Evolutionary conservation across 2,888 invertebrate genomes (phyloP).

Genomic region (Chouioia cunea): DNA sequence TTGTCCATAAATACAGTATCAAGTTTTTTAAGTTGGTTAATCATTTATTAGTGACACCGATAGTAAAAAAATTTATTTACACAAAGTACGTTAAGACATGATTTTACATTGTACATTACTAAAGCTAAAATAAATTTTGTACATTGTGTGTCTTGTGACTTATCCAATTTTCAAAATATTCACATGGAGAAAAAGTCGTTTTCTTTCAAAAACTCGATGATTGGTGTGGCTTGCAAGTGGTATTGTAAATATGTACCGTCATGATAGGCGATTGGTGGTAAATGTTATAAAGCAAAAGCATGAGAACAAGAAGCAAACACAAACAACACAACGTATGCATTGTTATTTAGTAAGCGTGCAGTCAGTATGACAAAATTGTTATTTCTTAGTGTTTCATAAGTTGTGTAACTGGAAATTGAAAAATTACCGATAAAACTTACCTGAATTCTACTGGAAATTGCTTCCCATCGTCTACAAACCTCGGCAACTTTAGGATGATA

Average conservation of each 20-base stretch:
- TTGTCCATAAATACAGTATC: neutral
- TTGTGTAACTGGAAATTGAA: constrained; percentile 20
- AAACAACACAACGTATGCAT: constrained; percentile 33
- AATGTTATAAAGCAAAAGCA: constrained; percentile 46
- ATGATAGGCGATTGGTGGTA: constrained; percentile 26
- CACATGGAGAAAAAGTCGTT: constrained; percentile 10
- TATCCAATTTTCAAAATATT: constrained; percentile 41
- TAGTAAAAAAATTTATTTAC: constrained; percentile 8
- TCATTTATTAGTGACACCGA: neutral
- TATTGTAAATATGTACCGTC: constrained; percentile 24
- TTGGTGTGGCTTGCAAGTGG: constrained; percentile 41
- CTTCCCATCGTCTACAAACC: constrained; percentile 65
- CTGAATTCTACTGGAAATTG: constrained; percentile 61
- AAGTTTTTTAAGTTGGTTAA: no score
- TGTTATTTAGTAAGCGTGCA: constrained; percentile 23
- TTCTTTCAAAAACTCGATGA: constrained; percentile 21
- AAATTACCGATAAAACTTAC: constrained; percentile 53
- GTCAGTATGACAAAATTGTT: constrained; percentile 16
- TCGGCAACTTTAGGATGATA: constrained; percentile 65
- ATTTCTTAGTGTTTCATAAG: constrained; percentile 24
- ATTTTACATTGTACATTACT: neutral
- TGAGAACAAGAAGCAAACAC: constrained; percentile 32
- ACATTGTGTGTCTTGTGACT: neutral
- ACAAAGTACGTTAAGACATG: constrained; percentile 2
- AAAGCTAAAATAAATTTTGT: neutral